Evolutionary conservation across 2,888 invertebrate genomes (phyloP), one percentile per base, ranked within the genome.

Genomic region (Syritta pipiens): DNA sequence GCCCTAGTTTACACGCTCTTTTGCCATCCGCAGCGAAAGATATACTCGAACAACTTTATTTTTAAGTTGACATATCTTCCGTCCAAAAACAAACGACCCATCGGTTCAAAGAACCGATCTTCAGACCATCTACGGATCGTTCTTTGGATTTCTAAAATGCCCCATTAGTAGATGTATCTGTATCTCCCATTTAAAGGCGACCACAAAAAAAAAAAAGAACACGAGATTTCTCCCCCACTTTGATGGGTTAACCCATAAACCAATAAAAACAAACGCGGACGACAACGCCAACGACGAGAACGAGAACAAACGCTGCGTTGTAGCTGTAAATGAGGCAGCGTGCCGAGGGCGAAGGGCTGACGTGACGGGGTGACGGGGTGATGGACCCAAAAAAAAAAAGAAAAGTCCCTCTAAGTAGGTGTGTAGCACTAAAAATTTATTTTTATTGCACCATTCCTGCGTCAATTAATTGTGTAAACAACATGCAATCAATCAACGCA

Each of bases 391-490:
- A n/a, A 12, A 68, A 53, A 60, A 46, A 46, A 44, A 53, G 28
- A 40, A 19, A 42, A 14, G 26, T 42, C 48, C 26, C 63, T 59
- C 55, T 77, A 72, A 77, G 77, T 77, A 77, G 72, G 77, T 51
- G 62, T 49, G 69, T 49, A 55, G 32, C 42, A 53, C 20, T 62
- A 63, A 65, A 67, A 74, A 57, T 79, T 68, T 74, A 79, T 79
- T 79, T 79, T 74, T 79, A 79, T 79, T 74, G 57, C 74, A 77
- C 68, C 62, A 79, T 74, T 74, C 74, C 48, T 53, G 60, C 72
- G 72, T 74, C 79, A 68, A 79, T 79, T 79, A 68, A 79, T 79
- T 79, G 67, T 79, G 79, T 79, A 79, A 79, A 79, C 79, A 79
- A 74, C 60, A 79, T 79, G 74, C 79, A 79, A 79, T 79, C 79